phyloP scores from a whole-genome alignment of 2,888 invertebrate species.

The Ceraclea dissimilis region DNA sequence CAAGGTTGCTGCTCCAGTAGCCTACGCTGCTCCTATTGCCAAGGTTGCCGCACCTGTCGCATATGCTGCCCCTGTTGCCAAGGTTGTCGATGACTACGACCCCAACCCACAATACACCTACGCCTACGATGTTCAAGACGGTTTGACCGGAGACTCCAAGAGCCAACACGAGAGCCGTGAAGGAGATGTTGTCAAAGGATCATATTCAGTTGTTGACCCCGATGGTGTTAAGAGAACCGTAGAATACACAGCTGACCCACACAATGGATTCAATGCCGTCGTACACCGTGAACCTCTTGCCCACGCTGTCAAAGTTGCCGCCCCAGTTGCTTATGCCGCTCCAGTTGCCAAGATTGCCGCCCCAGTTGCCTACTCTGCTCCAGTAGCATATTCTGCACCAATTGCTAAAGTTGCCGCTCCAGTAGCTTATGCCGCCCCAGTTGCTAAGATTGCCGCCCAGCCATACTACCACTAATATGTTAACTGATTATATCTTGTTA shows the following conservation, averaged over 20 bases:
- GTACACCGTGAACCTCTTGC: constrained; percentile 36
- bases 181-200: constrained; percentile 37
- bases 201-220: constrained; percentile 36
- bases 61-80: constrained; percentile 13
- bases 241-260: constrained; percentile 43
- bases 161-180: constrained; percentile 39
- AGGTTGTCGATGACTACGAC: constrained; percentile 47
- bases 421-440: constrained; percentile 15
- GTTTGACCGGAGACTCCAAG: constrained; percentile 53
- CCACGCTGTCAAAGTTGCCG: constrained; percentile 22
- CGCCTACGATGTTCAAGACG: constrained; percentile 62
- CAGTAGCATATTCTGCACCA: constrained; percentile 25
- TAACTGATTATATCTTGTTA: neutral
- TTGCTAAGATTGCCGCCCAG: constrained; percentile 13
- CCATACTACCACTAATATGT: constrained; percentile 29
- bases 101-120: constrained; percentile 60
- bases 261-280: constrained; percentile 46
- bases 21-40: constrained; percentile 15
- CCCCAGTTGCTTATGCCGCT: constrained; percentile 21
- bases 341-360: constrained; percentile 21
- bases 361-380: constrained; percentile 27
- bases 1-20: constrained; percentile 12
- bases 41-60: constrained; percentile 31
- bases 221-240: constrained; percentile 37
- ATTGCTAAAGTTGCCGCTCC: constrained; percentile 3